Evolutionary conservation across 30 jellyfish, hydroid and myxozoan genomes (phyloP), one percentile per base, ranked within the genome.

Genomic region (Turritopsis dohrnii): DNA sequence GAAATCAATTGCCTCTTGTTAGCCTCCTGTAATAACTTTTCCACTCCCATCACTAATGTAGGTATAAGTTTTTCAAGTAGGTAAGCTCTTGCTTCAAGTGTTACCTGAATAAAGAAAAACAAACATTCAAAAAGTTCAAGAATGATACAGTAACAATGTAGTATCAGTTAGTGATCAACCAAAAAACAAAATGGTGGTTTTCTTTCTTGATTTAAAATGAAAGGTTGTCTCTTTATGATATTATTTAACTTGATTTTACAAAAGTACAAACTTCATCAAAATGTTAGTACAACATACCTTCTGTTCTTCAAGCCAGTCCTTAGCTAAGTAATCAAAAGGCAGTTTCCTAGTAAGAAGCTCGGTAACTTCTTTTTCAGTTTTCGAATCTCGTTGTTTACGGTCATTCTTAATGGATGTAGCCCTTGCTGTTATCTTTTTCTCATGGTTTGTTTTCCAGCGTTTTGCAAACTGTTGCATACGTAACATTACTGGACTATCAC

Each of bases 1-100:
- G 73, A 91, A 18, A 91, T 76, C 1, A 91, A 85, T 23, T 84
- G 84, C 24, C 79, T 79, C 23, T 74, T 81, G 22, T 54, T 75
- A 20, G 85, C 97, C 53, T 72, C 91, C 18, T 81, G 79, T 18
- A 91, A 52, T 19, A 91, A 52, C 72, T 87, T 91, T 79, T 91
- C 97, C 26, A 91, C 90, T 0, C 96, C 97, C 29, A 91, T 85
- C 1, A 91, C 90, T 71, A 91, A 71, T 16, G 97, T 91, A 21
- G 97, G 97, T 52, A 91, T 80, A 0, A 91, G 96, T 53, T 91
- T 91, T 60, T 91, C 97, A 0, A 91, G 83, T 0, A 91, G 88
- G 54, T 91, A 91, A 19, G 88, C 77, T 52, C 97, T 79, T 72
- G 89, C 66, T 21, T 79, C 87, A 1, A 71, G 26, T n/a, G 96